Base-by-base conservation (phyloP, 2,797 vertebrate genomes). In the Petrocephalus schoutedeni region DNA sequence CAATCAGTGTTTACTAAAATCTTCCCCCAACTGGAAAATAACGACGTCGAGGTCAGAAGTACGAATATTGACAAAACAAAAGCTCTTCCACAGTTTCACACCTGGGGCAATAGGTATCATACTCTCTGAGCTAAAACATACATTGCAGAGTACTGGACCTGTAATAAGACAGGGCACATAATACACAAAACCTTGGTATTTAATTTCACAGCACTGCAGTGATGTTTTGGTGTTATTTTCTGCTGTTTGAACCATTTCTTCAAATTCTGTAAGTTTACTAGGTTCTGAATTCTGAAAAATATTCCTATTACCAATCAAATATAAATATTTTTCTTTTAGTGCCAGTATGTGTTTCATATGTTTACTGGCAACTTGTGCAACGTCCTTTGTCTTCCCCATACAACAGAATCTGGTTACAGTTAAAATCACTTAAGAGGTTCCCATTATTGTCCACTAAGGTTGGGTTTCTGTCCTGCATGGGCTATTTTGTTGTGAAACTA, bases 381-480 rank as follows among this genome's bases (percentile, higher is more conserved):
- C 21, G 2, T 57, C 83, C 49, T 85, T 85, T 85, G 83, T 85
- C 4, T 7, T 54, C 53, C 21, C 1, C 19, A 21, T 57, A 51
- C 21, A 54, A 56, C 51, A 56, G 53, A 32, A 85, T 16, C 21
- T 85, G 83, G 21, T 85, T 85, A 36, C 53, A 54, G 83, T 28
- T 14, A 54, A 84, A 85, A 57, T 51, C 49, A 85, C 83, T 85
- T 85, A 21, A 85, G 56, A 85, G 80, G 53, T 85, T 56, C 83
- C 53, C 82, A 28, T 54, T 84, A 32, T 84, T 23, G 51, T 54
- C 12, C 45, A 21, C 6, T 80, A 84, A 54, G 9, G n/a, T 4
- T 14, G 61, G n/a, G 7, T 19, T n/a, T 67, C 19, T 21, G 45
- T 84, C 54, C 19, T 54, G 51, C 21, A 28, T 0, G 0, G 3